Evolutionary conservation across 2,797 vertebrate species (phyloP).

Genomic region (Mus minutoides): DNA sequence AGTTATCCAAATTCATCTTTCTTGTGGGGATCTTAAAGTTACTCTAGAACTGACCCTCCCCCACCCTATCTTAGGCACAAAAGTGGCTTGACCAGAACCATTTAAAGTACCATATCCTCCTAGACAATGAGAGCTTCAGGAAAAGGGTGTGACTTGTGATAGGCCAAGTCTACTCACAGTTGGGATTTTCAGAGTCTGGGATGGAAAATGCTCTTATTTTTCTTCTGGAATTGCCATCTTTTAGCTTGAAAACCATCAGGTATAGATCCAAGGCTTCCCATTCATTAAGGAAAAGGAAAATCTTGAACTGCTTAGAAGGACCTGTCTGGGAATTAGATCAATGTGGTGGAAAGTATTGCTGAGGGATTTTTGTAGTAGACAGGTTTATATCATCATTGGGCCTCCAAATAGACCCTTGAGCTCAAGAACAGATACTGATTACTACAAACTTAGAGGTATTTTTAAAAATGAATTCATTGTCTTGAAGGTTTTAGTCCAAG

Average conservation of each 20-base stretch:
- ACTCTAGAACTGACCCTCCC: background rate
- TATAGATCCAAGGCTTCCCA: background rate
- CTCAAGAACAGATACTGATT: background rate
- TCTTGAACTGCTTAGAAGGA: background rate
- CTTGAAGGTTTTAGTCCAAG: background rate
- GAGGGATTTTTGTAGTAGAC: slow-evolving; percentile 9
- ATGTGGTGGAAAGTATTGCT: background rate
- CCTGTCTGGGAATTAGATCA: background rate
- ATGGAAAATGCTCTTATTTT: background rate
- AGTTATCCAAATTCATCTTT: background rate
- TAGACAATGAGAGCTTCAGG: background rate
- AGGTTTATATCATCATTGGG: background rate
- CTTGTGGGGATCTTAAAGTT: background rate
- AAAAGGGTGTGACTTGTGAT: background rate
- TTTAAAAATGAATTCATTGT: background rate
- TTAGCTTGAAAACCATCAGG: background rate
- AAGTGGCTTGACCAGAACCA: background rate
- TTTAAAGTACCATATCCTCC: background rate
- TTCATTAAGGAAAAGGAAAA: slow-evolving; percentile 34
- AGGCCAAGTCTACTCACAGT: background rate
- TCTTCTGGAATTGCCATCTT: background rate
- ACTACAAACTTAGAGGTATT: background rate
- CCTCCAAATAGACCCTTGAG: background rate
- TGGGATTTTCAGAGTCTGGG: background rate
- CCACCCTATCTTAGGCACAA: background rate